These are phyloP conservation scores for Cranoglanis bouderius DNA, from an alignment of 2,113 vertebrate species.

Conservation along the genomic window DNA sequence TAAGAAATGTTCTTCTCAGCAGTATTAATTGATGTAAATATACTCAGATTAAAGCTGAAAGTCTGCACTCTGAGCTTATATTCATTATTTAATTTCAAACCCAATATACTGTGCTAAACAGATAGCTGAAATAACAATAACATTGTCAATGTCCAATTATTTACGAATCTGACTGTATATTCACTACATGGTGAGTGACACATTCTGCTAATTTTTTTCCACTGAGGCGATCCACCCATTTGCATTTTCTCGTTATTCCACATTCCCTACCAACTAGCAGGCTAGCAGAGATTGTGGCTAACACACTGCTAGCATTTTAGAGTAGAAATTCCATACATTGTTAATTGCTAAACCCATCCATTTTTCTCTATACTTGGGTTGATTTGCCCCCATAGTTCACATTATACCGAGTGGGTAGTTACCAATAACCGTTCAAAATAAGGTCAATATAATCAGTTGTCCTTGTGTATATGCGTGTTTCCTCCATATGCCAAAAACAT, in stretches of 20 bases:
- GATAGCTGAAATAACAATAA: no score
- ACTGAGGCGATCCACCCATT: no score
- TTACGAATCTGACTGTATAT: not conserved
- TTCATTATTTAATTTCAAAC: no score
- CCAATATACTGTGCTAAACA: not conserved
- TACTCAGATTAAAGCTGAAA: not conserved
- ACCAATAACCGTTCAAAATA: not conserved
- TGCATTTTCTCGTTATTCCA: not conserved
- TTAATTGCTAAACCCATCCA: not conserved
- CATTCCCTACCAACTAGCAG: not conserved
- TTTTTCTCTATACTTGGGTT: not conserved
- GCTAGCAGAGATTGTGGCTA: not conserved
- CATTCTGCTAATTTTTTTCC: not conserved
- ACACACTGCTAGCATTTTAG: not conserved
- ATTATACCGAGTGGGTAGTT: not conserved
- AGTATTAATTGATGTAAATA: no score
- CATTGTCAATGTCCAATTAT: not conserved
- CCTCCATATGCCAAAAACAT: not conserved
- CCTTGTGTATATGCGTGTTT: not conserved
- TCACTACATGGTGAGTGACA: not conserved
- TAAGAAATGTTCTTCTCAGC: not conserved
- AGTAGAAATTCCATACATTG: not conserved
- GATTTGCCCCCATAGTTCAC: not conserved
- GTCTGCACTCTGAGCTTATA: no score
- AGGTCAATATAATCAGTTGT: not conserved